Evolutionary conservation across 1,140 invertebrate species (phyloP).

Genomic region (Brachionus koreanus): DNA sequence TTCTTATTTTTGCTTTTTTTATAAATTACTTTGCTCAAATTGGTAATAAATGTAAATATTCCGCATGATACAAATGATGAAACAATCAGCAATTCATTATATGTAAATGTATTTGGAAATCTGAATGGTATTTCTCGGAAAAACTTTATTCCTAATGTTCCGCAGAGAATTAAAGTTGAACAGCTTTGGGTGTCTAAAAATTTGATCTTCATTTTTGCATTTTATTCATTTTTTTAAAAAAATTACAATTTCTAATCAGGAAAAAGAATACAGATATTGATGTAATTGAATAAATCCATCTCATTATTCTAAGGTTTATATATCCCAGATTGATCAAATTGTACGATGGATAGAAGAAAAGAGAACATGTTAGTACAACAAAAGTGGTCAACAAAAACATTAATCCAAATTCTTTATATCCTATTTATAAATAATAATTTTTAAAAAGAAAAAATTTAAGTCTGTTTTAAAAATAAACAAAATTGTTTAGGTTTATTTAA

Average conservation of each 20-base stretch:
- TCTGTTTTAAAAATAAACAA: no score
- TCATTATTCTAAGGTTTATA: conserved; percentile 16
- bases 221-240: not conserved
- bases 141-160: conserved; percentile 6
- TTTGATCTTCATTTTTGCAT: not conserved
- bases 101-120: conserved; percentile 37
- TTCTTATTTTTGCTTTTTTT: not conserved
- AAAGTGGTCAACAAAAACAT: conserved; percentile 1
- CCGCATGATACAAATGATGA: not conserved
- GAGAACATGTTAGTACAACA: conserved; percentile 5
- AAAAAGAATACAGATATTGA: conserved; percentile 16
- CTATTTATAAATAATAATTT: not conserved
- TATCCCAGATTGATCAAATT: not conserved
- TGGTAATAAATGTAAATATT: not conserved
- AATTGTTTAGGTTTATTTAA: no score
- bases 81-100: not conserved
- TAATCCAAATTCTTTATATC: not conserved
- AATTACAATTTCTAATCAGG: conserved; percentile 15
- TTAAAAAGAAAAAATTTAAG: not conserved
- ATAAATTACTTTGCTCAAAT: not conserved
- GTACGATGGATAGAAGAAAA: conserved; percentile 41
- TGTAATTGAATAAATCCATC: conserved; percentile 30
- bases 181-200: not conserved
- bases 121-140: conserved; percentile 23
- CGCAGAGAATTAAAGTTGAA: conserved; percentile 1